Evolutionary conservation across 92 coral and sea anemone species (phyloP), one percentile per base, ranked within the genome.

Genomic region (Phymanthus crucifer): DNA sequence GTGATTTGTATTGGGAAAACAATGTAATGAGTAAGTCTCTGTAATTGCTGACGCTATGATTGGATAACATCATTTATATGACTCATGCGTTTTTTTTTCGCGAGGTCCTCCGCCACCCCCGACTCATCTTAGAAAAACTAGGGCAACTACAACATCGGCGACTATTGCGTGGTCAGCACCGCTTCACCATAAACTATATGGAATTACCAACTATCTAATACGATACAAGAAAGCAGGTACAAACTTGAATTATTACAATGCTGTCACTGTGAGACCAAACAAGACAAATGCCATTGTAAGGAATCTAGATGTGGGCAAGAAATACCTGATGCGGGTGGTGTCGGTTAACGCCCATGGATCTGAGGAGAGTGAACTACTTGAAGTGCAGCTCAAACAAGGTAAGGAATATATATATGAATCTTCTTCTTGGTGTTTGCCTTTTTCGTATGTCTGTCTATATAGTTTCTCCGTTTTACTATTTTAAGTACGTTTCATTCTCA

Each of bases 171-270:
- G 78, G 78, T 48, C 78, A 47, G 67, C 78, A 14, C 78, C 78
- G 4, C 40, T 10, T 3, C 26, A 29, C 68, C 57, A 52, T 21
- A 68, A 27, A 32, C 68, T 68, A 2, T 74, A 27, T 66, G 52
- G 33, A 18, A 52, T 74, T 43, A 48, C 68, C 1, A 74, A 48
- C 24, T 74, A 35, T 68, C 26, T 66, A 16, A 36, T 74, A 23
- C 66, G 52, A 46, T 74, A 74, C 78, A 74, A 74, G 21, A 74
- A 74, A 43, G 38, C 24, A 27, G 78, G 67, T 7, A 74, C 78
- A 16, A 40, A 32, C 11, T 48, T 74, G 78, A 3, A 13, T 37
- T 61, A 61, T 29, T 61, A 61, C 33, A 4, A 61, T 61, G 68
- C 29, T 61, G 68, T 61, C n/a, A 61, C 68, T 61, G 68, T 61